Evolutionary conservation across 1,140 invertebrate species (phyloP), one percentile per base, ranked within the genome.

Genomic region (Cyphomyrmex costatus): DNA sequence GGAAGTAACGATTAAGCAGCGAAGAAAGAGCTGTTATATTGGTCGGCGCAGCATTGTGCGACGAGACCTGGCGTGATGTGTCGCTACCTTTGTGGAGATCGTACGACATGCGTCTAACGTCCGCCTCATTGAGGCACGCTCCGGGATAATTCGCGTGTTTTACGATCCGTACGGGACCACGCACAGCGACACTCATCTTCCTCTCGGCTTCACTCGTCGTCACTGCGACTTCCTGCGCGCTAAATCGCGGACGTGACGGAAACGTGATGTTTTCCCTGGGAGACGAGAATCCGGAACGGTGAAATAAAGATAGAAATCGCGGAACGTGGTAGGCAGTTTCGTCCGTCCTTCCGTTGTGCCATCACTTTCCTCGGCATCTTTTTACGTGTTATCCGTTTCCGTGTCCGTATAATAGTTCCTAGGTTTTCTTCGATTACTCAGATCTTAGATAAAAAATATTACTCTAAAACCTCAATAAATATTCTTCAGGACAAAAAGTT

Each of bases 11-110:
- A 94, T 95, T 95, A 95, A 92, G 89, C 93, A 90, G 82, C 90
- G 91, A 94, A 95, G 94, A 95, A 95, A 95, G 94, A 94, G 92
- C 92, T 93, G 91, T 92, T 93, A 92, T 93, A 93, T 95, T 94
- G 91, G 89, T 86, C 91, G 90, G 88, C 78, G 87, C 91, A 89
- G 91, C 88, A 95, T 94, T 94, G 93, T 94, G 79, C 85, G 89
- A 91, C 65, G 79, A 70, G 90, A 90, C 85, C 92, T 94, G 92
- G 93, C 93, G 93, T 94, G 94, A 94, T 92, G 90, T 65, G 79
- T 91, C 86, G 87, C 92, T 92, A 91, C 88, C 91, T 90, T 93
- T 92, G 91, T 89, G 71, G 30, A 61, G 88, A 91, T 92, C 91
- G 91, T 92, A 92, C 88, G 91, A 92, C 91, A 93, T 92, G 90